Base-by-base conservation (phyloP, 2,888 invertebrate species). In the Alcis repandata region DNA sequence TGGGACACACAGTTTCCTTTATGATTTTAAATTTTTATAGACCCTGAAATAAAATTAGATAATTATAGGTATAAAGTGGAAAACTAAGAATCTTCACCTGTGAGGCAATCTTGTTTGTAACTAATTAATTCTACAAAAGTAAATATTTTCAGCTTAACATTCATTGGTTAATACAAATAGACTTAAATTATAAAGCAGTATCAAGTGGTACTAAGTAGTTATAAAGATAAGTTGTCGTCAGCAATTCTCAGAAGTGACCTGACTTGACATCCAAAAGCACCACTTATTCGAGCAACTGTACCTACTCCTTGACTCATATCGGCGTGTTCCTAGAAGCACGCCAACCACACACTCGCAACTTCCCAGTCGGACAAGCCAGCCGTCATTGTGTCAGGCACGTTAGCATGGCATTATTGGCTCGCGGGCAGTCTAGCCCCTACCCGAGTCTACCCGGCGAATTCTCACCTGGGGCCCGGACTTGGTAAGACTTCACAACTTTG, bases 391-490 rank as follows among this genome's bases (percentile, higher is more conserved):
- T 82, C 56, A 59, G 45, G 15, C 68, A 78, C 72, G 79, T 84
- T 84, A 85, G 79, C 84, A 85, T 87, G 82, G 79, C 80, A 83
- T 87, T 88, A 87, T 87, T 87, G 88, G 87, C 87, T 90, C 87
- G 87, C 89, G 88, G 88, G 87, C 87, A 89, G 87, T 87, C 87
- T 87, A 83, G 93, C 90, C 91, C 90, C 86, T 87, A 83, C 92
- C 90, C 91, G 90, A 93, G 92, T 86, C 86, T 86, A 83, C 92
- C 93, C 92, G 88, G 90, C 93, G 89, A 93, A 94, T 92, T 92
- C 89, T 89, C 92, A 91, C 92, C 91, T 91, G 91, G 85, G 91
- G 90, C 89, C 84, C 81, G 82, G 87, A 88, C 88, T 92, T 88
- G 80, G 83, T 90, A 91, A 91, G 91, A 89, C 91, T 93, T 92